Base-by-base conservation (phyloP, 2,113 vertebrate species). In the cattle (Bos taurus) region DNA sequence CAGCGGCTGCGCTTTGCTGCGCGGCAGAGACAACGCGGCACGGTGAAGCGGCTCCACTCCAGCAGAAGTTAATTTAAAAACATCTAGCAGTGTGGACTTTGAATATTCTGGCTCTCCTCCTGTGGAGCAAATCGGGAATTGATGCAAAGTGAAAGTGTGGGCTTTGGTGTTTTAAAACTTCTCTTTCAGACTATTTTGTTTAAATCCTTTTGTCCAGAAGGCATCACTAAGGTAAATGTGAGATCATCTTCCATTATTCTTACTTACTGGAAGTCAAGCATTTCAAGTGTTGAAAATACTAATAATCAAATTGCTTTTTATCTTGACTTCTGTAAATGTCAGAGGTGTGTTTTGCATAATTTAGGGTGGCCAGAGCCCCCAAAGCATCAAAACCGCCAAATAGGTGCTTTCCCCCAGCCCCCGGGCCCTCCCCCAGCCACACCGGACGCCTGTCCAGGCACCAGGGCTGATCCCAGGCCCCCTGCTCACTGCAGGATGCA, bases 351-450 rank as follows among this genome's bases (percentile, higher is more conserved):
- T 84, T 87, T 17, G 19, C 2, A 0, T 23, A 4, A 64, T 30
- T 54, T n/a, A 16, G 43, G 46, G 5, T 4, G 17, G 48, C 33
- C 52, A 67, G 40, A 59, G 19, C 57, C 48, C 64, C 60, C 16
- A 7, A 50, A 48, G 25, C 50, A 50, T 19, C 7, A 15, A 21
- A 19, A 30, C 12, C 17, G 5, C 48, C 0, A 3, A 14, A 14
- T 54, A 64, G 59, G 6, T 17, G 28, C 25, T 62, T 56, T 78
- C 6, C 1, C 25, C 71, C 2, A 7, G 62, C 23, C 40, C 12
- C 40, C 11, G 3, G 23, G 12, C 21, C 1, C 17, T 10, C 74
- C 40, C 40, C 54, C 2, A 0, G 33, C 33, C 33, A 1, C 5
- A 7, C 52, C 1, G 4, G 82, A 7, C 54, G 5, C 25, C 82